Percentiles rank a stretch among this genome's conserved stretches.
These are phyloP conservation scores for Schlechtendalia chinensis DNA, from an alignment of 1,140 invertebrate species.

Conservation along the genomic window DNA sequence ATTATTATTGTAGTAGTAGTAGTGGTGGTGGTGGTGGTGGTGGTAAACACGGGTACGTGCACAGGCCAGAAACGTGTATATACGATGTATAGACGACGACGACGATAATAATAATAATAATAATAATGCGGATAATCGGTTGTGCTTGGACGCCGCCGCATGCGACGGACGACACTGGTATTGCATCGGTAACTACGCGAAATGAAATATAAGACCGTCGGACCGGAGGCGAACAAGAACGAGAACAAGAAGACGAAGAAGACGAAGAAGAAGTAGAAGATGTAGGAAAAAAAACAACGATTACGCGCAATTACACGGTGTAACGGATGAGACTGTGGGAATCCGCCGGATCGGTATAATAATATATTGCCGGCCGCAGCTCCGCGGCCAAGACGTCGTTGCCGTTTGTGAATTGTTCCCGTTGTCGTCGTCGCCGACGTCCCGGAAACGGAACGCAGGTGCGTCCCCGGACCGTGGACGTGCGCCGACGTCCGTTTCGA, in stretches of 20 bases:
- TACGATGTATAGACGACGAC: no score
- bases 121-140: slow-evolving; percentile 26
- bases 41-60: neutral
- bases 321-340: slow-evolving; percentile 41
- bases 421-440: neutral
- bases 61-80: no score
- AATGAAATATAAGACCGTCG: slow-evolving; percentile 1
- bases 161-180: slow-evolving; percentile 23
- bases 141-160: slow-evolving; percentile 2
- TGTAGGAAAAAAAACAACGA: slow-evolving; percentile 9
- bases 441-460: no score
- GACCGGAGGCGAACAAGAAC: no score
- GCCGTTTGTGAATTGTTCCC: neutral
- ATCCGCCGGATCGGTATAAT: slow-evolving; percentile 32
- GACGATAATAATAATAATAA: neutral
- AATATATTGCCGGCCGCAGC: slow-evolving; percentile 2
- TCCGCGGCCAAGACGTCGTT: slow-evolving; percentile 13
- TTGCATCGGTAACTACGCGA: slow-evolving; percentile 35
- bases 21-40: no score
- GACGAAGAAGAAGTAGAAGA: neutral
- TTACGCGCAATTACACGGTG: slow-evolving; percentile 38
- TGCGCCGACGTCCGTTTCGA: no score
- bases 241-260: neutral
- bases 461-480: no score
- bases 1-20: no score